Evolutionary conservation across 2,888 invertebrate species (phyloP).

Genomic region (Latrodectus elegans): DNA sequence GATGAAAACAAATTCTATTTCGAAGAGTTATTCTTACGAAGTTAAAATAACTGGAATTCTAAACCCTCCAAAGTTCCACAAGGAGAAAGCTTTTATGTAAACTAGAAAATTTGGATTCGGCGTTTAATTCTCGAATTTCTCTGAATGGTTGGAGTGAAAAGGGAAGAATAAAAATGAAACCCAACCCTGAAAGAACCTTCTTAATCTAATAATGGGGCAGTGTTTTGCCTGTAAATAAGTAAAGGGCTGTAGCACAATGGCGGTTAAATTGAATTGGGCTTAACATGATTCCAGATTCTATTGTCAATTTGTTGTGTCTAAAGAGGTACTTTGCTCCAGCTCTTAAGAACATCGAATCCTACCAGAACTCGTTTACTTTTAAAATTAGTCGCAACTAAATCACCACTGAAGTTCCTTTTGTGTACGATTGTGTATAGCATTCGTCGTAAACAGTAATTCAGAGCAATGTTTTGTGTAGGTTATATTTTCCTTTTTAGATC

Average conservation of each 20-base stretch:
- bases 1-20: too few relatives aligned
- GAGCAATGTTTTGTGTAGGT: too few relatives aligned
- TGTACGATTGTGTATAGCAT: too few relatives aligned
- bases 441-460: too few relatives aligned
- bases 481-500: too few relatives aligned
- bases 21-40: too few relatives aligned
- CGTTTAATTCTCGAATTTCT: background rate
- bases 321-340: background rate
- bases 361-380: background rate
- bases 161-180: too few relatives aligned
- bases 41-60: too few relatives aligned
- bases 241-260: background rate
- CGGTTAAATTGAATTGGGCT: conserved; percentile 2
- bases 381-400: conserved; percentile 1
- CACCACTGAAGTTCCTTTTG: background rate
- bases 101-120: background rate
- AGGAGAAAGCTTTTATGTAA: too few relatives aligned
- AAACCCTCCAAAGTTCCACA: too few relatives aligned
- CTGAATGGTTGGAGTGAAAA: too few relatives aligned
- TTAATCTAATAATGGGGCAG: background rate
- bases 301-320: conserved; percentile 1
- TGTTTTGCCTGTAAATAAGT: background rate
- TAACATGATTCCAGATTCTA: background rate
- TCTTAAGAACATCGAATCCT: background rate
- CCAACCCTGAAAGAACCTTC: background rate